Evolutionary conservation across 1,140 invertebrate species (phyloP), one percentile per base, ranked within the genome.

Genomic region (Adoxophyes honmai): DNA sequence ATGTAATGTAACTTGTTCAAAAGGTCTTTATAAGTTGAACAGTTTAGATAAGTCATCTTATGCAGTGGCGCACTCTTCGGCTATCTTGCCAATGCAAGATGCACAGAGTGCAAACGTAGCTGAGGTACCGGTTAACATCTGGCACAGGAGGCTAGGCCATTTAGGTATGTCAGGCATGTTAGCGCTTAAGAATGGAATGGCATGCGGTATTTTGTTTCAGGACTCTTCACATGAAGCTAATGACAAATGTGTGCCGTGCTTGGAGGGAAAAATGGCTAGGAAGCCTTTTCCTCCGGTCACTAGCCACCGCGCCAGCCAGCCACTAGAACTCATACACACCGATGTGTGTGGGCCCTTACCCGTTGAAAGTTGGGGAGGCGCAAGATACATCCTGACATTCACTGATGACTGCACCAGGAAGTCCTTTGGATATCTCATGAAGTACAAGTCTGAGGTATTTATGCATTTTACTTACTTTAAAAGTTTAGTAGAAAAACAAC

Each of bases 331-430:
- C 1, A n/a, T 59, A 0, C 57, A 59, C 11, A 18, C 35, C 4
- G 57, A 59, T 11, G 28, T 59, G 1, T 14, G 6, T 8, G 57
- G 57, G 1, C 51, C 57, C 0, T 39, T 44, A 34, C 36, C 10
- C 0, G 16, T 9, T 2, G 10, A 36, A 5, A 51, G 42, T n/a
- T 53, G 33, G 4, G 57, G 57, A 1, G 66, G 68, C 0, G 48
- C 59, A 10, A 39, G 52, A 11, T 84, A 80, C 55, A 71, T 81
- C 15, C 18, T 77, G 1, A 65, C 70, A 13, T 75, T 86, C 39
- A 81, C 75, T 10, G 76, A 85, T 59, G 72, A 82, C 54, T 71
- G 61, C 60, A 65, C 60, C 10, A 59, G 65, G 34, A 69, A 59
- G 35, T 57, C 62, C 14, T 61, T 35, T 10, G 64, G 73, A 10